Conservation (phyloP, 2,113 vertebrate genomes). For the Gorsachius goisagi region DNA sequence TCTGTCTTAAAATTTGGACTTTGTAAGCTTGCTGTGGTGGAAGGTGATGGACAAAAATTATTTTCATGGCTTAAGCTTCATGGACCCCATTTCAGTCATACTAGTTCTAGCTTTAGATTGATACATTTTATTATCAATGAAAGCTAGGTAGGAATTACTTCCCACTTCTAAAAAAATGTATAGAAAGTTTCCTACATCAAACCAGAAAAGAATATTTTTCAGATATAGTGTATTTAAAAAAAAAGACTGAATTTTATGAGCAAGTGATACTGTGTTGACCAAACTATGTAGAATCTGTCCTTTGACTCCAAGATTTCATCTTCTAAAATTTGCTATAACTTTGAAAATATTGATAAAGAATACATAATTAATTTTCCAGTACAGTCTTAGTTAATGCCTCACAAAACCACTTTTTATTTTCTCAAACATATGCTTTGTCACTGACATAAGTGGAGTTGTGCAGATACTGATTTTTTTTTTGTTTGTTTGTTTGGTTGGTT, state of each 20-base stretch:
- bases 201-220: neutral
- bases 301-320: neutral
- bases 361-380: neutral
- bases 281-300: neutral
- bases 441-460: fast-evolving
- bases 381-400: neutral
- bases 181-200: neutral
- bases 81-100: neutral
- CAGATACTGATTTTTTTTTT: neutral
- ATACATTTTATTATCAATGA: neutral
- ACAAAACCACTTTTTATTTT: neutral
- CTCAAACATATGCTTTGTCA: neutral
- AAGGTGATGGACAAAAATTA: neutral
- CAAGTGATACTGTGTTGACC: neutral
- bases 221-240: neutral
- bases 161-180: neutral
- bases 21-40: neutral
- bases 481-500: neutral
- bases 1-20: neutral
- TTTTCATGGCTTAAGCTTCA: neutral
- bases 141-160: neutral
- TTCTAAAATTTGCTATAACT: neutral
- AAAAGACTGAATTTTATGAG: neutral
- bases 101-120: neutral
- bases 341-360: neutral